Percentiles rank a stretch among this genome's conserved stretches.
phyloP scores from a whole-genome alignment of 2,888 invertebrate genomes.

The Seladonia tumulorum region DNA sequence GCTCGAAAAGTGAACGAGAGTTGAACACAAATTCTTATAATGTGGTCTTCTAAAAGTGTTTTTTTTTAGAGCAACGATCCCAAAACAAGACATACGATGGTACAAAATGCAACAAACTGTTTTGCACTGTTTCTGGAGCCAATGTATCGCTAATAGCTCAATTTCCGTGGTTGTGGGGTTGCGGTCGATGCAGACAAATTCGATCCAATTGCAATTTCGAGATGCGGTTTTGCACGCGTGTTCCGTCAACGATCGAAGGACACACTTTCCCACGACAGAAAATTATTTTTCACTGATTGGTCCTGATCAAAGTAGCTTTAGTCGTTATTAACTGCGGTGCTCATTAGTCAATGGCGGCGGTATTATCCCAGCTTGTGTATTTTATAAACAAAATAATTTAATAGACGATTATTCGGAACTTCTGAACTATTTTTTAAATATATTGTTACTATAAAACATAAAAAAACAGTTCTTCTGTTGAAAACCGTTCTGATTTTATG shows the following conservation, averaged over 20 bases:
- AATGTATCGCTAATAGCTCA: slow-evolving; percentile 44
- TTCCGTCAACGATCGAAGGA: neutral
- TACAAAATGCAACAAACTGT: too few relatives aligned
- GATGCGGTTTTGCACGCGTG: neutral
- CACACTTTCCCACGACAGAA: neutral
- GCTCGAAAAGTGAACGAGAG: too few relatives aligned
- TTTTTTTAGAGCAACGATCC: too few relatives aligned
- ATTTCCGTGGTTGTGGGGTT: slow-evolving; percentile 38
- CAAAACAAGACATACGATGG: too few relatives aligned
- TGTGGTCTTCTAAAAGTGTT: too few relatives aligned
- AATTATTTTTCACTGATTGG: neutral
- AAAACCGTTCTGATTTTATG: too few relatives aligned
- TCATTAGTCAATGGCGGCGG: neutral
- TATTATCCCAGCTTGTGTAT: neutral
- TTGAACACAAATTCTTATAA: too few relatives aligned
- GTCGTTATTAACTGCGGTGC: neutral
- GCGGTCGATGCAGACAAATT: slow-evolving; percentile 44
- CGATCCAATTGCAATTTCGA: slow-evolving; percentile 58
- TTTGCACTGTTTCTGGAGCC: neutral
- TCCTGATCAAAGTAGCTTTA: neutral
- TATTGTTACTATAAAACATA: too few relatives aligned
- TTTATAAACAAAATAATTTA: neutral
- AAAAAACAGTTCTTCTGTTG: too few relatives aligned
- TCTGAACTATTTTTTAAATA: too few relatives aligned
- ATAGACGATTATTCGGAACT: too few relatives aligned